phyloP scores from a whole-genome alignment of 2,797 vertebrate species.

The Ceryle rudis region DNA sequence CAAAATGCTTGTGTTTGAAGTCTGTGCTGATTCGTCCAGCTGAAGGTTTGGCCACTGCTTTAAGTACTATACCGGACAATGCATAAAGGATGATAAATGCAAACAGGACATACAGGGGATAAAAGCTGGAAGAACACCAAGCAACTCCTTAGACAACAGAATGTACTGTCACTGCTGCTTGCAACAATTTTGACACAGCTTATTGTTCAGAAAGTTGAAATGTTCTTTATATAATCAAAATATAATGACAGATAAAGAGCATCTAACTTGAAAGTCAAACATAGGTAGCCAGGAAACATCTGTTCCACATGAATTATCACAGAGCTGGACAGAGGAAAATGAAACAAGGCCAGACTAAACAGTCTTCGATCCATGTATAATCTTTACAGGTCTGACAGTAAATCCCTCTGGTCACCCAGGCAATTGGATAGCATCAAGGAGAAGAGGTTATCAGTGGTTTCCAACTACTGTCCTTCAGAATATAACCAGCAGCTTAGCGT shows the following conservation, averaged over 20 bases:
- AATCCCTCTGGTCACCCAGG: neutral
- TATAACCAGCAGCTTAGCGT: neutral
- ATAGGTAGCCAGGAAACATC: neutral
- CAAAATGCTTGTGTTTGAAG: neutral
- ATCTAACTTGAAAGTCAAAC: constrained; percentile 5
- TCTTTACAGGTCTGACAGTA: neutral
- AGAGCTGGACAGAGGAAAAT: neutral
- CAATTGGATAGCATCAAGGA: neutral
- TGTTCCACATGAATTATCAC: neutral
- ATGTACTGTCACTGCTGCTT: neutral
- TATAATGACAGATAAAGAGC: constrained; percentile 17
- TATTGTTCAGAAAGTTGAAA: neutral
- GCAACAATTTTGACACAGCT: constrained; percentile 1
- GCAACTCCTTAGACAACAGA: neutral
- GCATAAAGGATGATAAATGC: constrained; percentile 39
- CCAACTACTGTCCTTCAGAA: neutral
- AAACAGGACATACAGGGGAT: neutral
- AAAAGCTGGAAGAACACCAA: constrained; percentile 46
- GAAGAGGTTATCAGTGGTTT: neutral
- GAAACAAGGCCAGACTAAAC: neutral
- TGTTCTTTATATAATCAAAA: constrained; percentile 39
- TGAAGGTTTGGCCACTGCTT: neutral
- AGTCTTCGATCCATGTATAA: neutral
- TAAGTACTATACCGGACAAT: neutral
- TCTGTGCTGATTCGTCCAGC: neutral